Conservation (phyloP, 2,888 invertebrate genomes). For the Drosophila flavopinicola region DNA sequence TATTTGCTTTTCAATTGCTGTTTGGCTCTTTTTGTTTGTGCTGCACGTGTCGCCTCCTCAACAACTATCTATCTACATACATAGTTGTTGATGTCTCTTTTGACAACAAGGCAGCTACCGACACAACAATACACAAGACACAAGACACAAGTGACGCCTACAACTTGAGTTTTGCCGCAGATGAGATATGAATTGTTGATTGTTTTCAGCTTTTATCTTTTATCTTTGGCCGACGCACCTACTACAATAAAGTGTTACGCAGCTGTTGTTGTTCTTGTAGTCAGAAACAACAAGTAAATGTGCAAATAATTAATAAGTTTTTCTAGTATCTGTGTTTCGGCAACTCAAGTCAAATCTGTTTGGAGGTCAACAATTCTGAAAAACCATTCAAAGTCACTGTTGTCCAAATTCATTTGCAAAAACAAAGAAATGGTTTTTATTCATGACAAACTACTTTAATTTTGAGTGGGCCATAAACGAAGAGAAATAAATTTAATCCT, state of each 20-base stretch:
- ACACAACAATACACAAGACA: too few relatives aligned
- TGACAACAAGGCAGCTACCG: slow-evolving; percentile 45
- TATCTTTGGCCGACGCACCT: slow-evolving; percentile 38
- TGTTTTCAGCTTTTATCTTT: slow-evolving; percentile 42
- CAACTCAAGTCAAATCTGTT: slow-evolving; percentile 27
- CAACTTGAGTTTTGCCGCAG: slow-evolving; percentile 44
- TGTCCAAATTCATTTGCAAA: slow-evolving; percentile 6
- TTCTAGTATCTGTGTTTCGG: slow-evolving; percentile 14
- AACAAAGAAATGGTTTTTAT: not conserved
- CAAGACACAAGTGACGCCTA: slow-evolving; percentile 68
- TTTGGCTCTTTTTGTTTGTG: slow-evolving; percentile 14
- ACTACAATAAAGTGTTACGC: slow-evolving; percentile 63
- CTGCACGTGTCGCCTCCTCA: slow-evolving; percentile 53
- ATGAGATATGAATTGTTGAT: slow-evolving; percentile 51
- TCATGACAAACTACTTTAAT: not conserved
- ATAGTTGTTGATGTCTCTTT: slow-evolving; percentile 49
- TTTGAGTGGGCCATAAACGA: too few relatives aligned
- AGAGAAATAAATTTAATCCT: not conserved
- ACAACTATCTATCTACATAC: too few relatives aligned
- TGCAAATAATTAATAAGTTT: slow-evolving; percentile 65
- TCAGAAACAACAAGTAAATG: slow-evolving; percentile 46
- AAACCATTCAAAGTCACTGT: slow-evolving; percentile 19
- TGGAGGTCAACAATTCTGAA: slow-evolving; percentile 25
- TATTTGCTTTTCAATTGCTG: slow-evolving; percentile 1
- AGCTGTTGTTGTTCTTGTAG: slow-evolving; percentile 53